Base-by-base conservation (phyloP, 2,888 invertebrate species). In the Herminia tarsipennalis region DNA sequence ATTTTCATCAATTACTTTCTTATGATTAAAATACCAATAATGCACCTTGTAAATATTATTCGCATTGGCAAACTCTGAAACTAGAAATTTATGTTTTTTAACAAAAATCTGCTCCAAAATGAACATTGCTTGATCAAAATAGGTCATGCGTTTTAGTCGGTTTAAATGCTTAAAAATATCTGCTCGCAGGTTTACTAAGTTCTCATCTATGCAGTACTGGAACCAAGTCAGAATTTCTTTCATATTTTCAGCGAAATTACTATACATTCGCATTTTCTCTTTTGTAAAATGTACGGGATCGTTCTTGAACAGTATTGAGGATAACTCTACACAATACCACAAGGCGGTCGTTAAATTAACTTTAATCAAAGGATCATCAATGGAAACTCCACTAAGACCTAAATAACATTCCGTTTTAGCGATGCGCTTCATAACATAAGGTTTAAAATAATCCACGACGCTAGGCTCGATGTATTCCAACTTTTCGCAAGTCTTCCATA, bases 291-390 rank as follows among this genome's bases (percentile, higher is more conserved):
- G 18, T 5, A 2, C 4, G 4, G 22, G 39, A 30, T 39, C 22
- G 16, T 39, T 22, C 24, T 30, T 24, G 5, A 39, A 39, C 0
- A 39, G 16, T 12, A 29, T 21, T 1, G 39, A 39, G 1, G 39
- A 39, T 5, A 39, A 8, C 10, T 39, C 39, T 2, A 17, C 30
- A 22, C 39, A 39, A 8, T 39, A 39, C 39, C 39, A 39, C 22
- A 39, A 24, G 8, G 39, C 39, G n/a, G 39, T 39, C 1, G 30
- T 30, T 10, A 39, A 24, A 22, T 24, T 12, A 0, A 24, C 30
- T 17, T 16, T 12, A n/a, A 17, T 24, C 6, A 17, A n/a, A 10
- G 39, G 39, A 39, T 39, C 39, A 2, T 39, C 32, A 12, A 32
- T 30, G 5, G 39, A 30, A 0, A 39, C 16, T 5, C 12, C 22